Conservation (phyloP, 53 echinoderm and acorn worm genomes). For the Apostichopus leukothele region DNA sequence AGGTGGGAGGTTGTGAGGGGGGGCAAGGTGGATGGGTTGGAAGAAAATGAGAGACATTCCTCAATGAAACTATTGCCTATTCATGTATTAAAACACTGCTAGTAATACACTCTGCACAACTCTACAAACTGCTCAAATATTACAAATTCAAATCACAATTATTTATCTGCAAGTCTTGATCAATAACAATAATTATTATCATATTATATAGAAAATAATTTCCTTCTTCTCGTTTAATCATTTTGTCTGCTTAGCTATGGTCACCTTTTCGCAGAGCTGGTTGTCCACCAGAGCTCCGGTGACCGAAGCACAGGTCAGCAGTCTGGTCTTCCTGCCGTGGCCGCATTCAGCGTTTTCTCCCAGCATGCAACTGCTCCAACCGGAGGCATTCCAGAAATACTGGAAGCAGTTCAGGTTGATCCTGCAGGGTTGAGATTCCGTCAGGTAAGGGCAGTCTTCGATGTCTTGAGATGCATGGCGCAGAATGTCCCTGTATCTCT, state of each 20-base stretch:
- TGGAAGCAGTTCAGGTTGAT: conserved; percentile 69
- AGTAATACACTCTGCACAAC: neutral
- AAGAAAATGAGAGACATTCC: too few species aligned
- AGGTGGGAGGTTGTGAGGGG: too few species aligned
- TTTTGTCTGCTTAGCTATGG: neutral
- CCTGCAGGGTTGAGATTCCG: conserved; percentile 67
- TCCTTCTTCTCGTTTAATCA: too few species aligned
- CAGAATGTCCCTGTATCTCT: conserved; percentile 62
- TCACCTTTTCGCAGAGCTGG: conserved; percentile 81
- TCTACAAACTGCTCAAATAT: too few species aligned
- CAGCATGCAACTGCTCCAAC: conserved; percentile 80
- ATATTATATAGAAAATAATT: too few species aligned
- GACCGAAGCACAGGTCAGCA: conserved; percentile 66
- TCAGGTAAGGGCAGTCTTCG: conserved; percentile 56
- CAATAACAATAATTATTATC: too few species aligned
- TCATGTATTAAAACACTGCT: neutral
- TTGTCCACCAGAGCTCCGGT: conserved; percentile 68
- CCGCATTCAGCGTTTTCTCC: conserved; percentile 68
- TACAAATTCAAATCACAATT: too few species aligned
- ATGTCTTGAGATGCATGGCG: conserved; percentile 57
- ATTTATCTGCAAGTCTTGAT: too few species aligned
- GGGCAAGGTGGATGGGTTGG: too few species aligned
- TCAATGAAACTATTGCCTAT: too few species aligned
- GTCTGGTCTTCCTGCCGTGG: conserved; percentile 59
- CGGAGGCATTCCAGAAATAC: conserved; percentile 76